Base-by-base conservation (phyloP, 2,797 vertebrate genomes). In the Pseudotriccus pelzelni region DNA sequence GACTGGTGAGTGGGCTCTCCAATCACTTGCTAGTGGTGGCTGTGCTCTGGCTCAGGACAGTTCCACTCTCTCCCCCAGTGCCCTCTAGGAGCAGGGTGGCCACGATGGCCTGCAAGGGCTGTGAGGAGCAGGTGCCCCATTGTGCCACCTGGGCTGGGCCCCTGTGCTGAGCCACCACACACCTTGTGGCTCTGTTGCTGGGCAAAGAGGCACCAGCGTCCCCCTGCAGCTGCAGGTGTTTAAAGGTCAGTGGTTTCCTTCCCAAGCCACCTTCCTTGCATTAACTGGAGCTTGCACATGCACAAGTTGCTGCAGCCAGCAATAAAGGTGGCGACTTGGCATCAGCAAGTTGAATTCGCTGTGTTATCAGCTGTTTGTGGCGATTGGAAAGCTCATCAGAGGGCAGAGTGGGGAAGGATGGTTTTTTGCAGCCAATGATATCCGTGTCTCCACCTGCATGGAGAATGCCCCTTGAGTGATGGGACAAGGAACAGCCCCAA, bases 201-300 rank as follows among this genome's bases (percentile, higher is more conserved):
- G 32, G 60, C 2, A 0, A 91, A 66, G 43, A 53, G 44, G 22
- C 52, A 52, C 27, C 4, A 1, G 4, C 19, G 55, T 62, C 30
- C 20, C 22, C 4, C 3, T 0, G 0, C 0, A 6, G 37, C 14
- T 34, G 60, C 30, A 32, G 55, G 36, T 63, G 25, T 68, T 83
- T 67, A 72, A 84, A 88, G 34, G 87, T 81, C 80, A 36, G 39
- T 2, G 18, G 10, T 70, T 75, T 52, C 30, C 70, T 62, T 72
- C 76, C 41, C 41, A 36, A 50, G 19, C 39, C 6, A 1, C n/a
- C 22, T 25, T 63, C 46, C 56, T 63, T 27, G 27, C 69, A 23
- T 37, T 44, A 74, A 49, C 58, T 2, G 1, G 34, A 62, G 73
- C 66, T n/a, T 24, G 39, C 67, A 53, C 27, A 5, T 4, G 8